phyloP scores from a whole-genome alignment of 2,113 vertebrate species.

The Lates calcarifer region DNA sequence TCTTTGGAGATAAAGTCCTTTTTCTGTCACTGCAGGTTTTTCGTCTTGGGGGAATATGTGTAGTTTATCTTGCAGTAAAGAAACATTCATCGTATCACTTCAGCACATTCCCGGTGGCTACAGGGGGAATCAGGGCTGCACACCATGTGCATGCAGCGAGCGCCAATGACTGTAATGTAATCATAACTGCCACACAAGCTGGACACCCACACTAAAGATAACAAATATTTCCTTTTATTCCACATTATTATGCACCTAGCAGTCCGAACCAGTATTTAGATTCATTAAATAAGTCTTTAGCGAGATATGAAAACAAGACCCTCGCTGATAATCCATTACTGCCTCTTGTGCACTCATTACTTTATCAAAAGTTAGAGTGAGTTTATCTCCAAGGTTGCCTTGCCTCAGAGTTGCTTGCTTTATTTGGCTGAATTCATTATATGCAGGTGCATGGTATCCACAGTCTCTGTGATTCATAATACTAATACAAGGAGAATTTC shows the following conservation, averaged over 20 bases:
- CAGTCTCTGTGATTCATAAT: slow-evolving; percentile 46
- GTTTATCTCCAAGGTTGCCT: slow-evolving; percentile 71
- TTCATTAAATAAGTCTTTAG: slow-evolving; percentile 63
- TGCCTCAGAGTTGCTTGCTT: slow-evolving; percentile 53
- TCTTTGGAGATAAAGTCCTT: slow-evolving; percentile 81
- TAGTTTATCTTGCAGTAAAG: slow-evolving; percentile 75
- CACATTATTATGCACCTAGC: slow-evolving; percentile 48
- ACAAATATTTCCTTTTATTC: slow-evolving; percentile 45
- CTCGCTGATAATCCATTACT: slow-evolving; percentile 58
- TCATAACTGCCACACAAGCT: slow-evolving; percentile 41
- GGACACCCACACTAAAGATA: slow-evolving; percentile 64
- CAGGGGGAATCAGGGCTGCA: slow-evolving; percentile 35
- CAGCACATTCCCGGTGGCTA: slow-evolving; percentile 64
- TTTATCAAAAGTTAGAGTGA: slow-evolving; percentile 58
- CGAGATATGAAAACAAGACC: slow-evolving; percentile 56
- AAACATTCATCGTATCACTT: slow-evolving; percentile 70
- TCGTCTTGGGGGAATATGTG: slow-evolving; percentile 70
- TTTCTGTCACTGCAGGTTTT: slow-evolving; percentile 77
- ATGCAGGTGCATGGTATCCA: slow-evolving; percentile 42
- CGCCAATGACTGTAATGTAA: slow-evolving; percentile 50
- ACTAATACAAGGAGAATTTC: slow-evolving; percentile 64
- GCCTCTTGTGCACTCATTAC: slow-evolving; percentile 64
- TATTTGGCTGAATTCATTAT: slow-evolving; percentile 65
- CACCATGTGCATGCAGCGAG: slow-evolving; percentile 30
- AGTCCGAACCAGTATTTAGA: slow-evolving; percentile 39